These are phyloP conservation scores for Drosophila planitibia DNA, from an alignment of 2,888 invertebrate species.

Conservation along the genomic window DNA sequence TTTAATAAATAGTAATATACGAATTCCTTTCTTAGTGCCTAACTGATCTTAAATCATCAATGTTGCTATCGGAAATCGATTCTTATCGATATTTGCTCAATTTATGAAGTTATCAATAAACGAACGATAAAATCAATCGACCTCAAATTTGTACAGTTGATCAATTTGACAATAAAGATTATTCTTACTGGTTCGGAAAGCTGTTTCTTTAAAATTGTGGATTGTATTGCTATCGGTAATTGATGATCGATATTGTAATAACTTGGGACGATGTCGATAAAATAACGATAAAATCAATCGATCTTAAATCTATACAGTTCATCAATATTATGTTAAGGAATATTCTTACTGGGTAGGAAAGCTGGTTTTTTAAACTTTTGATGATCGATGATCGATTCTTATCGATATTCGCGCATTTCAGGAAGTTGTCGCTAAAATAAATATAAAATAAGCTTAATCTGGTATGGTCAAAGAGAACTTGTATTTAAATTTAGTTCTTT, in stretches of 20 bases:
- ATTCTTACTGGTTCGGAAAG: neutral
- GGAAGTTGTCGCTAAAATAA: neutral
- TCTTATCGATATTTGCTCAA: neutral
- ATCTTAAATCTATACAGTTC: neutral
- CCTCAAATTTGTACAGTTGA: neutral
- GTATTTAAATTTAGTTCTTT: neutral
- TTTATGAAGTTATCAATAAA: neutral
- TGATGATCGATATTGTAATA: neutral
- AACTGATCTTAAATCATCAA: neutral
- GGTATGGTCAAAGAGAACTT: neutral
- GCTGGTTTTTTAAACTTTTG: too few relatives aligned
- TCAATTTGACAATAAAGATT: neutral
- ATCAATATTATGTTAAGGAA: neutral
- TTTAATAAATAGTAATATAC: neutral
- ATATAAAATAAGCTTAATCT: accelerated
- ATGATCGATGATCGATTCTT: neutral
- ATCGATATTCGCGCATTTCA: neutral
- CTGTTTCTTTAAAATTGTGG: neutral
- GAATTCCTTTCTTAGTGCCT: neutral
- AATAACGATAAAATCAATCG: neutral
- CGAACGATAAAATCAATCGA: neutral
- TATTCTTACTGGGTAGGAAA: neutral
- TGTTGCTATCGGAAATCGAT: neutral
- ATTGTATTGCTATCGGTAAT: neutral
- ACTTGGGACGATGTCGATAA: neutral